phyloP scores from a whole-genome alignment of 2,888 invertebrate species.

The Trypoxylon attenuatum region DNA sequence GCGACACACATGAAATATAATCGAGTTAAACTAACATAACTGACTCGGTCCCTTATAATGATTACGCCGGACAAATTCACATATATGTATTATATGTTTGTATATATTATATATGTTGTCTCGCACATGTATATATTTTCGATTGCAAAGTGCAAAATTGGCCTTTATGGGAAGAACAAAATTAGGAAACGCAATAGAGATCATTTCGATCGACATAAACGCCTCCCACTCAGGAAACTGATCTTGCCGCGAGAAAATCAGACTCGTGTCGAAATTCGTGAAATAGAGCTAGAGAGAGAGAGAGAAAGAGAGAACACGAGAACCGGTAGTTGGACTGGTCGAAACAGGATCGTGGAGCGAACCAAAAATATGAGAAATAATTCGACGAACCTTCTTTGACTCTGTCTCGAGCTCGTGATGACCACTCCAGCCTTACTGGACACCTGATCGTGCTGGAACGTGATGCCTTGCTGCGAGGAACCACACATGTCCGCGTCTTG shows the following conservation, averaged over 20 bases:
- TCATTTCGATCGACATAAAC: slow-evolving; percentile 33
- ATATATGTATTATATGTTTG: too few species aligned
- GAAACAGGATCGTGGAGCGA: too few species aligned
- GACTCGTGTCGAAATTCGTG: too few species aligned
- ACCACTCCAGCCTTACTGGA: slow-evolving; percentile 88
- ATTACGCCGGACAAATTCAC: neutral
- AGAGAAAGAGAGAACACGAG: too few species aligned
- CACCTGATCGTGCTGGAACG: slow-evolving; percentile 64
- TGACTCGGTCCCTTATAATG: slow-evolving; percentile 9
- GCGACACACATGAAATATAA: slow-evolving; percentile 66
- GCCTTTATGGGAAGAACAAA: too few species aligned
- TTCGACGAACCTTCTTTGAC: slow-evolving; percentile 84
- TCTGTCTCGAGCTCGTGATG: slow-evolving; percentile 91
- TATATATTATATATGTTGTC: too few species aligned
- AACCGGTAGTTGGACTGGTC: too few species aligned
- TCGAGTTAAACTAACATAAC: slow-evolving; percentile 46
- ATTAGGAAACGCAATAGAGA: slow-evolving; percentile 55
- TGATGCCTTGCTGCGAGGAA: slow-evolving; percentile 49
- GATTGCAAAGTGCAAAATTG: too few species aligned
- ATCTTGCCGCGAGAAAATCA: too few species aligned
- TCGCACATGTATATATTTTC: too few species aligned
- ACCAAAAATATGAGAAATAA: slow-evolving; percentile 34
- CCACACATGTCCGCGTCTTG: slow-evolving; percentile 71
- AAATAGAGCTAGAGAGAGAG: too few species aligned
- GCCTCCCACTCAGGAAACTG: slow-evolving; percentile 17